Evolutionary conservation across 2,113 vertebrate species (phyloP), one percentile per base, ranked within the genome.

Genomic region (Brachypteracias leptosomus): DNA sequence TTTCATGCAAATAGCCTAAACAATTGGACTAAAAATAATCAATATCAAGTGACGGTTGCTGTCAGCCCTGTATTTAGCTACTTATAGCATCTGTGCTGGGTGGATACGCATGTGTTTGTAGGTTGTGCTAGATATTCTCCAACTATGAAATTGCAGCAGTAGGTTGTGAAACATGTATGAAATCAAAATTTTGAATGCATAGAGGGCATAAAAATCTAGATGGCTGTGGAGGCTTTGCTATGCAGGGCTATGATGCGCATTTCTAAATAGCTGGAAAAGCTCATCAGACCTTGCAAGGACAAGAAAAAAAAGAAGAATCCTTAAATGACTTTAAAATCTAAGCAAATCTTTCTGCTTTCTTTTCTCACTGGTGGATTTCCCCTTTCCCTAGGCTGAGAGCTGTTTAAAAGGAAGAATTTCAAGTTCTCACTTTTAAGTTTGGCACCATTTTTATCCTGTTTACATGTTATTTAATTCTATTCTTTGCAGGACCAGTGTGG

Each of bases 101-200:
- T 19, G 47, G 90, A 52, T 68, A 12, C 46, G 13, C 18, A 7
- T 21, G 16, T 63, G 22, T 94, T 75, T 78, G 87, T 79, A 94
- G 73, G 57, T 72, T 78, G 57, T 63, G 58, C 81, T 82, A 12
- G 24, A 62, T 87, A 72, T 46, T 84, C 92, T 81, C 86, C 77
- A 78, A 77, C 82, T 84, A 84, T 95, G 88, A 95, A 95, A 95
- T 96, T 0, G 3, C 62, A 76, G 88, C 83, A 68, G 92, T 35
- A 92, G 83, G 57, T 96, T 90, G 88, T 77, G 86, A 96, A 97
- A 81, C 75, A 84, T 62, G 92, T 95, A 96, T 95, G 92, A 96
- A 96, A 96, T 95, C 74, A 87, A 89, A 76, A 94, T 95, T 96
- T 94, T 68, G 83, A 91, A 90, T 96, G 94, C 89, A 94, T 51